Base-by-base conservation (phyloP, 2,888 invertebrate genomes). In the Rotaria sp. region DNA sequence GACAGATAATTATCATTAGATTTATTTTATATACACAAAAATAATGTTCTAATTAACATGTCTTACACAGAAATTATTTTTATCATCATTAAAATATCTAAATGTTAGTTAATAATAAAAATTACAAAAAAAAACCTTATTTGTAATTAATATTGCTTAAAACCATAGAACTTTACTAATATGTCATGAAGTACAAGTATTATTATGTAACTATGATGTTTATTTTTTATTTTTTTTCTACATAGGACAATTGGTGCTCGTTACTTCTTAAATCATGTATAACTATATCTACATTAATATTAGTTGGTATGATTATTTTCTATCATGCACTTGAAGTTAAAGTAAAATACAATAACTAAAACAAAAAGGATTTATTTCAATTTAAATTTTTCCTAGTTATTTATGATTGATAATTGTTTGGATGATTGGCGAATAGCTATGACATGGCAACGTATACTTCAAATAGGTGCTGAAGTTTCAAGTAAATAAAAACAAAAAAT, bases 371-470 rank as follows among this genome's bases (percentile, higher is more conserved):
- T 35, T 35, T 30, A 30, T 15, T 52, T 52, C 3, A n/a, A n/a
- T n/a, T n/a, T n/a, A n/a, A n/a, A n/a, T n/a, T n/a, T 48, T 10
- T 3, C 21, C 15, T 94, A 99, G 97, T 94, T 99, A 93, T 99
- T 98, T 93, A 97, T 98, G 95, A 97, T 98, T 93, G 98, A 99
- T 94, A 99, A 99, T 93, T 97, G 97, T 93, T 97, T 98, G 89
- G 99, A 99, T 92, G 99, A 99, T 93, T 99, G 99, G 99, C 94
- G 98, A 91, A 99, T 99, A 93, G 98, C 98, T 90, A 96, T 99
- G 95, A 98, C 97, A 89, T 96, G 96, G 95, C 96, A 96, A 92
- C 94, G 98, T 92, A 95, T 97, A 92, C 94, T 91, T 52, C 92
- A 92, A 88, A 89, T 91, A 85, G 85, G 89, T 35, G 87, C 90